Conservation (phyloP, 2,113 vertebrate genomes). For the Scomber japonicus region DNA sequence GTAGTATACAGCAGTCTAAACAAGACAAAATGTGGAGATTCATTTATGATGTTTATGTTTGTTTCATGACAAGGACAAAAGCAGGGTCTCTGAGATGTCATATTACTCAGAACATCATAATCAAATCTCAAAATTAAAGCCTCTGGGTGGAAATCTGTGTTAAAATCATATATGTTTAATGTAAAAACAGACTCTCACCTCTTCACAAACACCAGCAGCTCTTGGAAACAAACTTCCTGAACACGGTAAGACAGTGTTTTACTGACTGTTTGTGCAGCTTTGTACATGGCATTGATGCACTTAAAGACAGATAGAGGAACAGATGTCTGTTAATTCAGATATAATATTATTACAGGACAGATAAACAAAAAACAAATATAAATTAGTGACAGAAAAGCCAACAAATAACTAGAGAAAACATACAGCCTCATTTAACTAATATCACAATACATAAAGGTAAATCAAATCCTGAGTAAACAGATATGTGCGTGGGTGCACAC, state of each 20-base stretch:
- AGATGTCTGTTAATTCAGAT: no score
- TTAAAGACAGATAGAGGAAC: background rate
- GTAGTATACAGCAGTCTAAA: background rate
- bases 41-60: background rate
- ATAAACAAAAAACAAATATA: background rate
- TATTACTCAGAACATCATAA: background rate
- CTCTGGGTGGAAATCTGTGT: background rate
- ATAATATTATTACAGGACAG: background rate
- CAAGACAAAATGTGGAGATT: no score
- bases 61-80: background rate
- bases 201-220: slow-evolving; percentile 62
- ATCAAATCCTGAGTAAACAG: no score
- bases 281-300: slow-evolving; percentile 43
- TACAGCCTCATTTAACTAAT: no score
- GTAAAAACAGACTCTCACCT: slow-evolving; percentile 45
- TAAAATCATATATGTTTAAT: background rate
- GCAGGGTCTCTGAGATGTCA: background rate
- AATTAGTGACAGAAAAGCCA: no score
- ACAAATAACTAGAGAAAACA: no score
- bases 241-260: background rate
- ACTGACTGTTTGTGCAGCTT: slow-evolving; percentile 15
- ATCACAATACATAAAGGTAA: no score
- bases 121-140: background rate
- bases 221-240: slow-evolving; percentile 56
- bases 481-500: no score